Conservation (phyloP, 53 echinoderm and acorn worm genomes). For the Arbacia lixula region DNA sequence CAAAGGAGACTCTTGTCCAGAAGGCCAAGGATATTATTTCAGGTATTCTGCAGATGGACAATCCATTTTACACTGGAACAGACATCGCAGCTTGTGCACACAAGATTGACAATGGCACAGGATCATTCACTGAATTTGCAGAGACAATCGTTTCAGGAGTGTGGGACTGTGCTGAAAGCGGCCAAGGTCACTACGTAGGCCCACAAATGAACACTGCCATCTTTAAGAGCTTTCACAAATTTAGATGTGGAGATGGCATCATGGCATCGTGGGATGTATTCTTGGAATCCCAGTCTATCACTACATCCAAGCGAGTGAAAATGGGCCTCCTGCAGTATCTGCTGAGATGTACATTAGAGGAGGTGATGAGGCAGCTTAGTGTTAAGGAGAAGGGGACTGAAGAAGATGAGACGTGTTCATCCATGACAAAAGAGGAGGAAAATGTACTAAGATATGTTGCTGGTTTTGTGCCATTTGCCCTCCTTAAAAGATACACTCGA, state of each 20-base stretch:
- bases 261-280: not conserved
- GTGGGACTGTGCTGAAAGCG: not conserved
- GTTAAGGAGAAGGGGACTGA: not conserved
- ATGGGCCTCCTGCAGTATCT: not conserved
- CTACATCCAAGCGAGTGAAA: not conserved
- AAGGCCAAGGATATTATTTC: too few relatives aligned
- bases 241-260: not conserved
- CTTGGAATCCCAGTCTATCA: not conserved
- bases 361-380: not conserved
- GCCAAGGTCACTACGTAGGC: not conserved
- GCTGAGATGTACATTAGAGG: not conserved
- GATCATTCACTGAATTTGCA: too few relatives aligned
- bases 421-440: not conserved
- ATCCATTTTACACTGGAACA: too few relatives aligned
- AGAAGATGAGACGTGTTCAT: not conserved
- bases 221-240: not conserved
- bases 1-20: too few relatives aligned
- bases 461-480: not conserved
- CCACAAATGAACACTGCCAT: not conserved
- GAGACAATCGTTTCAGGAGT: not conserved
- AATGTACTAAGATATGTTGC: not conserved
- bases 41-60: too few relatives aligned
- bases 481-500: not conserved
- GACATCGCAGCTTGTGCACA: too few relatives aligned
- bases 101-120: too few relatives aligned